A percentile compares a stretch with the other conserved stretches of the same genome.
phyloP scores from a whole-genome alignment of 2,888 invertebrate species.

The Aplocera efformata region DNA sequence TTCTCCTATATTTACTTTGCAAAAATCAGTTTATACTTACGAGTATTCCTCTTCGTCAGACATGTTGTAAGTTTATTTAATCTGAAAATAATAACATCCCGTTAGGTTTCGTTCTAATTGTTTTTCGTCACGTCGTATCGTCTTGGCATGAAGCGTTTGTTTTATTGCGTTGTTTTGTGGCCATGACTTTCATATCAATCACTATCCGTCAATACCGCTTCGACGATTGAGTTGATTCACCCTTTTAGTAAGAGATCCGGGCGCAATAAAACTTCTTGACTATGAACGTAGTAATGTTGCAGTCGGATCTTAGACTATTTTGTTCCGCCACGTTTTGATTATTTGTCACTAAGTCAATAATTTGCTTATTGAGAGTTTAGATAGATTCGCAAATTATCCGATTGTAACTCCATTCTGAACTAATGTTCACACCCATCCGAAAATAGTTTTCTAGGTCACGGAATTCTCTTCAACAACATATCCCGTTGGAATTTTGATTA shows the following conservation, averaged over 20 bases:
- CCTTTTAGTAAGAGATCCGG: too few relatives aligned
- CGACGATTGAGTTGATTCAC: too few relatives aligned
- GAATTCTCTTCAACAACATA: too few relatives aligned
- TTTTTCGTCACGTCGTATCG: constrained; percentile 4
- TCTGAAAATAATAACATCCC: constrained; percentile 52
- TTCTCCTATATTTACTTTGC: too few relatives aligned
- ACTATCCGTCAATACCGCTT: neutral
- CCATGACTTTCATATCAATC: constrained; percentile 5
- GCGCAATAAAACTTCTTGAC: too few relatives aligned
- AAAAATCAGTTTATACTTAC: constrained; percentile 83
- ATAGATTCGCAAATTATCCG: neutral
- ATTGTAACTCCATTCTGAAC: too few relatives aligned
- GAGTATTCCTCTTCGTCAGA: constrained; percentile 98
- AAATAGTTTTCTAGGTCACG: too few relatives aligned
- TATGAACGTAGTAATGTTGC: too few relatives aligned
- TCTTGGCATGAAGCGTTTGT: constrained; percentile 9
- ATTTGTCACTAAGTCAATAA: neutral
- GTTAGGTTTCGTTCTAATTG: constrained; percentile 12
- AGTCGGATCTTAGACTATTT: too few relatives aligned
- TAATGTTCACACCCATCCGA: too few relatives aligned
- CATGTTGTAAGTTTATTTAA: constrained; percentile 85
- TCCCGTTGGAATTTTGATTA: too few relatives aligned
- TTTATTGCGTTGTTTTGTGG: constrained; percentile 6
- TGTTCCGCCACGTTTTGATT: constrained; percentile 7
- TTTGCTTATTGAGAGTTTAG: constrained; percentile 1